Percentiles rank a stretch among this genome's conserved stretches.
phyloP scores from a whole-genome alignment of 1,140 invertebrate genomes.

The Teleogryllus occipitalis region DNA sequence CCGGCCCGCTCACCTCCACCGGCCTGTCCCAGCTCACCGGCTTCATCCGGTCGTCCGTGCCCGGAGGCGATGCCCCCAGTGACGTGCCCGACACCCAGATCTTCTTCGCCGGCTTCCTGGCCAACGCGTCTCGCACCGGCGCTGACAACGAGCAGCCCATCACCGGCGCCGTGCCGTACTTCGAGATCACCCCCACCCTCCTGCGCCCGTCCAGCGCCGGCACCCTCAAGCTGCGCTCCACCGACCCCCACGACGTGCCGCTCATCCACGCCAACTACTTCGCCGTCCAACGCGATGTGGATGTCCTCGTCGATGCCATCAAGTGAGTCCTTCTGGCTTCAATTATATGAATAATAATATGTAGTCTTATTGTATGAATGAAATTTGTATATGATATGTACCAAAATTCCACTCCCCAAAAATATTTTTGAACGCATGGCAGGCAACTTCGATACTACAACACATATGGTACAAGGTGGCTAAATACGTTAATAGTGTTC shows the following conservation, averaged over 20 bases:
- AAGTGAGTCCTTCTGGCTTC: too few relatives aligned
- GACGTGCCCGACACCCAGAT: constrained; percentile 56
- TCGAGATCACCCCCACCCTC: constrained; percentile 34
- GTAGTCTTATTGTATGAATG: too few relatives aligned
- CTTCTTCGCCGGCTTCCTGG: constrained; percentile 58
- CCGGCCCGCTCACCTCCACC: constrained; percentile 11
- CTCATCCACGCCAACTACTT: constrained; percentile 56
- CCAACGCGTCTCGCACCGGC: constrained; percentile 49
- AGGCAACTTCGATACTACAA: too few relatives aligned
- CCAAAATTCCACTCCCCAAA: too few relatives aligned
- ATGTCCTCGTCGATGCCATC: constrained; percentile 48
- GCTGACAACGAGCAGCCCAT: constrained; percentile 31
- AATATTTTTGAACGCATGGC: too few relatives aligned
- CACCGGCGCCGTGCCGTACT: not conserved
- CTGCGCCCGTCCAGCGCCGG: constrained; percentile 75
- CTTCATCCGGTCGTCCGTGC: not conserved
- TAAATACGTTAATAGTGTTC: too few relatives aligned
- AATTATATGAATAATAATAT: too few relatives aligned
- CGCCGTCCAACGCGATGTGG: constrained; percentile 38
- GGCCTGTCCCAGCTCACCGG: constrained; percentile 18
- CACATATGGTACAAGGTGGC: too few relatives aligned
- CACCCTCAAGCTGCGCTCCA: constrained; percentile 64
- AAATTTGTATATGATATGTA: too few relatives aligned
- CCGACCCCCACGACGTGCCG: constrained; percentile 54
- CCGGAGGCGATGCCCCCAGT: constrained; percentile 35